phyloP scores from a whole-genome alignment of 1,140 invertebrate species.

The Pinna nobilis region DNA sequence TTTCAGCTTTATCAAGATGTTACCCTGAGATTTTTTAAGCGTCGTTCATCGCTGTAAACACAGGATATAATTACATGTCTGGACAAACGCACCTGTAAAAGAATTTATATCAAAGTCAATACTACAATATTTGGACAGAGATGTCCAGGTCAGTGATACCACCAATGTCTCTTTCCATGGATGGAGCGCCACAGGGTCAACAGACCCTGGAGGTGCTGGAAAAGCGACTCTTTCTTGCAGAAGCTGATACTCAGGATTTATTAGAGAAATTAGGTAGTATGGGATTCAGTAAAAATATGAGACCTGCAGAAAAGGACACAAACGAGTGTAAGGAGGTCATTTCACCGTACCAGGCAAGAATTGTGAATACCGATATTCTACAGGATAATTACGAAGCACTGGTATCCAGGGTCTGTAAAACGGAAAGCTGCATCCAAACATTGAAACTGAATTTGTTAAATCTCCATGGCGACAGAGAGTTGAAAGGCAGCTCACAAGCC shows the following conservation, averaged over 20 bases:
- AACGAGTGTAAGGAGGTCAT: conserved; percentile 28
- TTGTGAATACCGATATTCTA: conserved; percentile 45
- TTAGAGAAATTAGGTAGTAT: conserved; percentile 49
- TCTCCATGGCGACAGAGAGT: conserved; percentile 47
- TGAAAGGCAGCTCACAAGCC: conserved; percentile 44
- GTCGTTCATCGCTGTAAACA: neutral
- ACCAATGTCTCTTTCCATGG: conserved; percentile 27
- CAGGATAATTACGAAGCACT: conserved; percentile 57
- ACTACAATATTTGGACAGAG: neutral
- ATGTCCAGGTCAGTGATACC: conserved; percentile 62
- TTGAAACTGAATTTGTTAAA: conserved; percentile 57
- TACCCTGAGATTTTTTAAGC: conserved; percentile 6
- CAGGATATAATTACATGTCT: conserved; percentile 3
- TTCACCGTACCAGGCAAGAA: conserved; percentile 39
- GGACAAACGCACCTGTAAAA: neutral
- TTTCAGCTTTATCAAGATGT: no score
- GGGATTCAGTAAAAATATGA: conserved; percentile 31
- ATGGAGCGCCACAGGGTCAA: conserved; percentile 30
- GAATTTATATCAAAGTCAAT: neutral
- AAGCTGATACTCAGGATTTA: conserved; percentile 52
- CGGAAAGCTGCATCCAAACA: conserved; percentile 62
- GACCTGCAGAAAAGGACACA: conserved; percentile 4
- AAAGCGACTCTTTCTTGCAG: conserved; percentile 52
- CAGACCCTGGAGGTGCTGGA: conserved; percentile 54
- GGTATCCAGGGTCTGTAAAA: conserved; percentile 59